These are phyloP conservation scores for Ooceraea biroi DNA, from an alignment of 1,140 invertebrate genomes.

Conservation along the genomic window DNA sequence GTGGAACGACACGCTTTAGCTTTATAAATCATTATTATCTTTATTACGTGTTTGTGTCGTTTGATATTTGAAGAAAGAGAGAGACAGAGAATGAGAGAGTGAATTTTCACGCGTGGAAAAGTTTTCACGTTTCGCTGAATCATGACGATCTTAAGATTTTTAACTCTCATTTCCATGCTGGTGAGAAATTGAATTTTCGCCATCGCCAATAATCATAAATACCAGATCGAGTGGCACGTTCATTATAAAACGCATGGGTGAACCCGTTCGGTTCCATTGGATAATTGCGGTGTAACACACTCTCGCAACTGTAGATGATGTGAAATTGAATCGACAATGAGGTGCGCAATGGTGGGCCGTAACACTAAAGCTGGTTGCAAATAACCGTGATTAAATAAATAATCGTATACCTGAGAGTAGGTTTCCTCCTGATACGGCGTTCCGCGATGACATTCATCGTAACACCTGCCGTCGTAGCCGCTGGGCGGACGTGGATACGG, in stretches of 20 bases:
- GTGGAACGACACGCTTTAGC: too few relatives aligned
- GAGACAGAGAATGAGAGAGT: neutral
- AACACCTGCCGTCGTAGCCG: constrained; percentile 83
- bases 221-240: constrained; percentile 13
- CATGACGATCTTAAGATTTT: constrained; percentile 67
- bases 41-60: neutral
- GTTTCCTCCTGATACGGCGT: constrained; percentile 83
- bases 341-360: neutral
- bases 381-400: constrained; percentile 14
- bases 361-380: constrained; percentile 3
- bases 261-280: constrained; percentile 53
- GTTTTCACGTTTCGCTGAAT: constrained; percentile 57
- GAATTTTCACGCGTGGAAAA: constrained; percentile 25
- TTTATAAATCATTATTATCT: neutral
- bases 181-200: constrained; percentile 62
- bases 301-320: constrained; percentile 28
- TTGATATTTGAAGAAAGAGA: neutral
- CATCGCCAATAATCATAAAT: constrained; percentile 68
- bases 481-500: constrained; percentile 83
- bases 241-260: constrained; percentile 1
- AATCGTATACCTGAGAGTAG: constrained; percentile 80
- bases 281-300: constrained; percentile 55
- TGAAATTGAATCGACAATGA: constrained; percentile 67
- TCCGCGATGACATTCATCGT: constrained; percentile 84
- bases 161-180: constrained; percentile 30